Conservation (phyloP, 2,113 vertebrate species). For the Gulo gulo region DNA sequence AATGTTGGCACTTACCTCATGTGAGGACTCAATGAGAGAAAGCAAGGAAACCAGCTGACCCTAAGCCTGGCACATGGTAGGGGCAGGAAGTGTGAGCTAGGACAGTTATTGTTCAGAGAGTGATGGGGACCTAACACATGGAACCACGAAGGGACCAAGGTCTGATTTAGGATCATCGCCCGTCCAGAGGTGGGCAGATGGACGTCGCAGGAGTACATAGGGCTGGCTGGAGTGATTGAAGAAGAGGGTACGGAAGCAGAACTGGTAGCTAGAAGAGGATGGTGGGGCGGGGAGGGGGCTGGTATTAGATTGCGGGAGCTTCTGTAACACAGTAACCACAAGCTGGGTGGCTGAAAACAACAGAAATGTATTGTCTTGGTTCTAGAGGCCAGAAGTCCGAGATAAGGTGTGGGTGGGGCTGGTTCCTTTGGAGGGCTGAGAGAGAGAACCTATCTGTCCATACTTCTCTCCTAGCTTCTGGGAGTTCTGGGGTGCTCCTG, state of each 20-base stretch:
- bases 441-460: background rate
- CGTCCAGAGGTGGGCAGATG: background rate
- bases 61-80: background rate
- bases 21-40: background rate
- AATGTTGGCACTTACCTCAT: background rate
- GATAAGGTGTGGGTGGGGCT: background rate
- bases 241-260: background rate
- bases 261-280: background rate
- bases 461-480: background rate
- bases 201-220: background rate
- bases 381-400: background rate
- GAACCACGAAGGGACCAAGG: background rate
- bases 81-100: background rate
- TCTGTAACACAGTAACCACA: background rate
- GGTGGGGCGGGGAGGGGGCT: too few relatives aligned
- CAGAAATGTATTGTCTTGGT: background rate
- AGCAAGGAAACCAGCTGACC: background rate
- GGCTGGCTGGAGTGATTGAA: background rate
- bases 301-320: background rate
- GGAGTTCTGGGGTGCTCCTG: background rate
- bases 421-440: background rate
- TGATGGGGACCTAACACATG: too few relatives aligned
- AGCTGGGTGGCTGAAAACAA: background rate
- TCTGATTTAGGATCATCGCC: background rate
- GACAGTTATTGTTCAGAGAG: background rate